Conservation (phyloP, 2,888 invertebrate genomes). For the Platerodrilus igneus region DNA sequence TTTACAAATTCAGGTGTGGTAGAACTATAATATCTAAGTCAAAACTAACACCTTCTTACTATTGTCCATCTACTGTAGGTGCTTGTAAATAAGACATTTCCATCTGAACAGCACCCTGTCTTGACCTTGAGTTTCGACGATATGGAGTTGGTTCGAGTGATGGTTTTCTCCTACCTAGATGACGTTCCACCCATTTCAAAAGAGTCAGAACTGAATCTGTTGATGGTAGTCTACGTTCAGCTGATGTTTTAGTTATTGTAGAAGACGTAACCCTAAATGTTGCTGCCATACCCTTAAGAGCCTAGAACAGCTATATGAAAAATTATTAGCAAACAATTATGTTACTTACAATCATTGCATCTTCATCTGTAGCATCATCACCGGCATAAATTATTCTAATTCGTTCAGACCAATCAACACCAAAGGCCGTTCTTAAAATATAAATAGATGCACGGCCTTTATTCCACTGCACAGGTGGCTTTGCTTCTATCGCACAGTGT, state of each 20-base stretch:
- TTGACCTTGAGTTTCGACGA: constrained; percentile 62
- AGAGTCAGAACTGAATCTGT: constrained; percentile 86
- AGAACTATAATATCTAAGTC: too few species aligned
- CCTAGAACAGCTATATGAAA: constrained; percentile 51
- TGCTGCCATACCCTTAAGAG: constrained; percentile 88
- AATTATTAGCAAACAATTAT: constrained; percentile 1
- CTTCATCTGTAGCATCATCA: constrained; percentile 85
- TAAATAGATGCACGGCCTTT: constrained; percentile 88
- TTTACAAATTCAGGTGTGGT: too few species aligned
- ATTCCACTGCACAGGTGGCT: constrained; percentile 88
- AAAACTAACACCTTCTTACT: too few species aligned
- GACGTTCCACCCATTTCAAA: constrained; percentile 86
- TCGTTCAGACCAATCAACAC: constrained; percentile 86
- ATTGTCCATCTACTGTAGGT: constrained; percentile 14
- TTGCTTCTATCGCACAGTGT: constrained; percentile 85
- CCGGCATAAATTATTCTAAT: constrained; percentile 87
- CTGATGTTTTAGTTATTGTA: constrained; percentile 78
- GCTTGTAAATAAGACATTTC: constrained; percentile 66
- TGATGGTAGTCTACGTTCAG: constrained; percentile 80
- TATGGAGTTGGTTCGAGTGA: constrained; percentile 44
- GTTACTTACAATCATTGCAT: constrained; percentile 75
- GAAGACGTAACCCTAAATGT: constrained; percentile 86
- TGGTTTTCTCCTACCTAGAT: constrained; percentile 74
- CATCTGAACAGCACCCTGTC: constrained; percentile 68
- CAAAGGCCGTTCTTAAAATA: constrained; percentile 83